Evolutionary conservation across 37 sponge, comb jelly and placozoan species (phyloP), one percentile per base, ranked within the genome.

Genomic region (Corticium candelabrum): DNA sequence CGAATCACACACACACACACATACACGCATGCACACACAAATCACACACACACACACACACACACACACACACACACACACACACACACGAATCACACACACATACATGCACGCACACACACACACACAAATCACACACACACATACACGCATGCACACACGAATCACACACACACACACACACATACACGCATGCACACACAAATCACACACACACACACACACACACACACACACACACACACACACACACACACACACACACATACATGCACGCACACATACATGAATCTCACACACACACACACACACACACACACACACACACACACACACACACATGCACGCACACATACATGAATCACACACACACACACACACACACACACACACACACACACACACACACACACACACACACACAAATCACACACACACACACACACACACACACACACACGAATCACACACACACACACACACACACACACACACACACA

Each of bases 121-220:
- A n/a, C n/a, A n/a, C n/a, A 80, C 21, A 32, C 73, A 4, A 7
- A 32, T 29, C 31, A 5, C 21, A 32, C 21, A 11, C 21, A n/a
- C n/a, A n/a, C n/a, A n/a, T 27, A 50, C 62, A 70, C n/a, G 21
- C 21, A 7, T 29, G 31, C 4, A 7, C 5, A 4, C 4, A 32
- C 5, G 31, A 32, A 70, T 7, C 33, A 70, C 4, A 15, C 5
- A 70, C 21, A 70, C 33, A 70, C 73, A 34, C 73, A 70, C 36
- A 34, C 73, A 70, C 73, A 70, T 32, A 70, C 73, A 70, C 73
- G 21, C n/a, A n/a, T n/a, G n/a, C n/a, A n/a, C n/a, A n/a, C n/a
- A n/a, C n/a, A n/a, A n/a, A n/a, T n/a, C n/a, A n/a, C n/a, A n/a
- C n/a, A n/a, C n/a, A n/a, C n/a, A n/a, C n/a, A n/a, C n/a, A n/a